Conservation (phyloP, 2,113 vertebrate species). For the Speoplatyrhinus poulsoni region DNA sequence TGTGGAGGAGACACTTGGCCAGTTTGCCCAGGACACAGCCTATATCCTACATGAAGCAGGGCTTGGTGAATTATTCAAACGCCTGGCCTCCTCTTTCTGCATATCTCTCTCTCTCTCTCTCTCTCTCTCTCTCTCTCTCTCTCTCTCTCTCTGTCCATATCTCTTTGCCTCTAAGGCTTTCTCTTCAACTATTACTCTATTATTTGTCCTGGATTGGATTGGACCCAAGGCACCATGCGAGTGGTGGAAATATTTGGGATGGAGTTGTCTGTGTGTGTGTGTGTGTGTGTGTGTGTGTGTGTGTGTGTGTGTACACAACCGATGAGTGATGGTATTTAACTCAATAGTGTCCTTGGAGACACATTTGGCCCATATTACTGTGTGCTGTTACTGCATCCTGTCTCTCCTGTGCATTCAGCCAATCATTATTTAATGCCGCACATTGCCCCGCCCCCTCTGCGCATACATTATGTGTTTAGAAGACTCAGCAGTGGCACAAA, state of each 20-base stretch:
- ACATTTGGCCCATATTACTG: constrained; percentile 67
- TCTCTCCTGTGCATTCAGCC: constrained; percentile 59
- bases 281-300: constrained; percentile 14
- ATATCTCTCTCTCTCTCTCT: constrained; percentile 28
- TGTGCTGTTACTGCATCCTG: constrained; percentile 49
- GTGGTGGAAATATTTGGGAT: constrained; percentile 13
- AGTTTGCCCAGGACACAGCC: constrained; percentile 42
- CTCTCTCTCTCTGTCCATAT: constrained; percentile 12
- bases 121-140: constrained; percentile 35
- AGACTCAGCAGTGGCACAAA: not conserved
- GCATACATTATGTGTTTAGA: no score
- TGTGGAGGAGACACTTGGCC: constrained; percentile 41
- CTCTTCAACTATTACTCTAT: not conserved
- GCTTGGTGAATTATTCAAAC: constrained; percentile 68
- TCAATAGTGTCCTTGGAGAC: constrained; percentile 60
- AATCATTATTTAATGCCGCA: constrained; percentile 62
- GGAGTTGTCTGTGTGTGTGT: constrained; percentile 32
- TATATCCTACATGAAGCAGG: constrained; percentile 60
- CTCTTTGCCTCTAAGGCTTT: not conserved
- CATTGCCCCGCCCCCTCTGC: constrained; percentile 26
- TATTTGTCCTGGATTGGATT: not conserved
- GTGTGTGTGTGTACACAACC: constrained; percentile 2
- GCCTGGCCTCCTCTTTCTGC: constrained; percentile 45
- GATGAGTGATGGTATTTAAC: constrained; percentile 67
- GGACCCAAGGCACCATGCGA: not conserved